Base-by-base conservation (phyloP, 2,797 vertebrate species). In the Onychomys arenicola region DNA sequence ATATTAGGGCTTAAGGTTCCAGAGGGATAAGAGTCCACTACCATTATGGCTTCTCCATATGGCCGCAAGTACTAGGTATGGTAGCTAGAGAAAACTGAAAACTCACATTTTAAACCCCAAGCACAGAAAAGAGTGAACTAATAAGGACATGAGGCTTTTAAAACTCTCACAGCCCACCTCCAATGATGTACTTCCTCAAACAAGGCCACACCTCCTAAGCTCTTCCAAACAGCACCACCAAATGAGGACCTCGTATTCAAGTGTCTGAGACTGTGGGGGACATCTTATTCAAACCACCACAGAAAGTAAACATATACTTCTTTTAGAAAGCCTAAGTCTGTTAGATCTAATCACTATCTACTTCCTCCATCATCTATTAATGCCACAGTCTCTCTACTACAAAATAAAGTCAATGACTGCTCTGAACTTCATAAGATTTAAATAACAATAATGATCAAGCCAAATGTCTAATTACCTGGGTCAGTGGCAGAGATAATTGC, bases 401-500 rank as follows among this genome's bases (percentile, higher is more conserved):
- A 92, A 84, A 67, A 85, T n/a, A 81, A 96, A 93, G 59, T 67
- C 78, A 71, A 87, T 57, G 19, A 43, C 37, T 77, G 0, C 0
- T 75, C 90, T 96, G 71, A 73, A 78, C 12, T 94, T 78, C 43
- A 25, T 59, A 94, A 65, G 89, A 85, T 49, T 59, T 63, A 86
- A 97, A 49, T 89, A 97, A 92, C 52, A 55, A 96, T 87, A 82
- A 73, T 34, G 73, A 93, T 67, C 88, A 87, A 67, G 11, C 2
- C 89, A 96, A 96, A 78, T 76, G 85, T 43, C 14, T n/a, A 96
- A 86, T 96, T 99, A 99, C 99, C 99, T 98, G 99, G 99, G 98
- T 99, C 99, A 92, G 99, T 99, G 93, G 99, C 99, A 77, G 99
- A 99, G 98, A 99, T 99, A 94, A 99, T 98, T 0, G 99, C 99